A percentile compares a stretch with the other conserved stretches of the same genome.
These are phyloP conservation scores for Pundamilia nyererei DNA, from an alignment of 2,113 vertebrate species.

Conservation along the genomic window DNA sequence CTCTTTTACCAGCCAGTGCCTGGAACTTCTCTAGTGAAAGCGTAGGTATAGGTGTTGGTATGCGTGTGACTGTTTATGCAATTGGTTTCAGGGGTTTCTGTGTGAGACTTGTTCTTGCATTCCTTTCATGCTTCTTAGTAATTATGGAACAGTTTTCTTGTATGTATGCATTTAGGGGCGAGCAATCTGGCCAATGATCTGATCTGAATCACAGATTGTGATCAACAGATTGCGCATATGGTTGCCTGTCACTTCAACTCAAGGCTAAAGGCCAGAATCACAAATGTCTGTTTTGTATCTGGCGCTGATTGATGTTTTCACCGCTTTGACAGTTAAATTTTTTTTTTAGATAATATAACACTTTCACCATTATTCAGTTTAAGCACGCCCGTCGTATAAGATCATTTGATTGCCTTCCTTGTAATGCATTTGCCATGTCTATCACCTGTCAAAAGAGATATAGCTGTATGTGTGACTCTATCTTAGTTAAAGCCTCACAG, in stretches of 20 bases:
- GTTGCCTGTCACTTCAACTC: background rate
- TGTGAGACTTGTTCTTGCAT: background rate
- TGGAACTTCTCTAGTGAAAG: constrained; percentile 37
- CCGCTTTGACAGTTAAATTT: background rate
- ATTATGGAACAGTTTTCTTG: background rate
- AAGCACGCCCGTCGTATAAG: background rate
- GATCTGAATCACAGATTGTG: background rate
- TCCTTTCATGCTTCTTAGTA: background rate
- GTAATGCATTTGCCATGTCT: background rate
- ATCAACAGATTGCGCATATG: background rate
- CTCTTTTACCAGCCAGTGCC: constrained; percentile 7
- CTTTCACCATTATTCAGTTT: background rate
- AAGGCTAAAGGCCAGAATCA: background rate
- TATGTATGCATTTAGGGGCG: background rate
- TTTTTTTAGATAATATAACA: background rate
- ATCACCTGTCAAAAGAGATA: constrained; percentile 16
- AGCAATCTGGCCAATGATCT: background rate
- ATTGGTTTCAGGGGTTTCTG: background rate
- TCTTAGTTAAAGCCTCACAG: background rate
- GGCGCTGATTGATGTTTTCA: background rate
- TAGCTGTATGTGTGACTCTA: background rate
- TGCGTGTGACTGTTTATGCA: constrained; percentile 30
- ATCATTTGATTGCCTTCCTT: background rate
- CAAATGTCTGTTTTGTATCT: background rate
- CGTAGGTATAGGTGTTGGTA: background rate